A percentile compares a stretch with the other conserved stretches of the same genome.
phyloP scores from a whole-genome alignment of 2,797 vertebrate species.

The Fundulus diaphanus region DNA sequence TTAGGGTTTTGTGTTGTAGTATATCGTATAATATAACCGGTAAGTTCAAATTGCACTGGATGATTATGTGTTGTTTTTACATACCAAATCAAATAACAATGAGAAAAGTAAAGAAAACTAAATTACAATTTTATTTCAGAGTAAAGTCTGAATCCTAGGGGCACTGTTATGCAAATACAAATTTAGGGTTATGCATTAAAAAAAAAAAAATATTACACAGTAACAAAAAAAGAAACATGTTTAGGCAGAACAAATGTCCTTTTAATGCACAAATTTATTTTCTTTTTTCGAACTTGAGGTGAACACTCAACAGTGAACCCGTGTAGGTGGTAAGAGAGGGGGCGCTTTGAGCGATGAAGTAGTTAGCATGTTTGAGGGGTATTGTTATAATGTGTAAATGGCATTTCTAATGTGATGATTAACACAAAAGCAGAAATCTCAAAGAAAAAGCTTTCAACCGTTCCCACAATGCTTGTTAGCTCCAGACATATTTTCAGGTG shows the following conservation, averaged over 20 bases:
- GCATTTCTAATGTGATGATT: neutral
- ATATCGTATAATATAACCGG: neutral
- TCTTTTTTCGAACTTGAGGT: neutral
- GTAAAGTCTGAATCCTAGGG: neutral
- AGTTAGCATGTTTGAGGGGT: neutral
- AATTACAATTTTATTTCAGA: neutral
- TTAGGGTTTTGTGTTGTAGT: neutral
- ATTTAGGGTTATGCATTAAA: neutral
- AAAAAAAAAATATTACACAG: neutral
- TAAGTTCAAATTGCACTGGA: neutral
- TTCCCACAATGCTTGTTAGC: neutral
- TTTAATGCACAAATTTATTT: neutral
- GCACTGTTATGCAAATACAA: neutral
- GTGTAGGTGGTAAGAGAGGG: neutral
- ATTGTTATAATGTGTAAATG: neutral
- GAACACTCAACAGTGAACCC: neutral
- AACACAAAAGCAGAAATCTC: slow-evolving; percentile 3
- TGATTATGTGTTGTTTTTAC: neutral
- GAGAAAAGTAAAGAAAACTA: neutral
- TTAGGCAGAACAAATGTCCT: neutral
- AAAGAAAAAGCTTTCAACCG: neutral
- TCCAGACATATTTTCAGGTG: neutral
- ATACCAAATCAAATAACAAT: neutral
- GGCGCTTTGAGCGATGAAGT: neutral
- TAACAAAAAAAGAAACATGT: neutral